Evolutionary conservation across 2,888 invertebrate species (phyloP), one percentile per base, ranked within the genome.

Genomic region (Zaprionus obscuricornis): DNA sequence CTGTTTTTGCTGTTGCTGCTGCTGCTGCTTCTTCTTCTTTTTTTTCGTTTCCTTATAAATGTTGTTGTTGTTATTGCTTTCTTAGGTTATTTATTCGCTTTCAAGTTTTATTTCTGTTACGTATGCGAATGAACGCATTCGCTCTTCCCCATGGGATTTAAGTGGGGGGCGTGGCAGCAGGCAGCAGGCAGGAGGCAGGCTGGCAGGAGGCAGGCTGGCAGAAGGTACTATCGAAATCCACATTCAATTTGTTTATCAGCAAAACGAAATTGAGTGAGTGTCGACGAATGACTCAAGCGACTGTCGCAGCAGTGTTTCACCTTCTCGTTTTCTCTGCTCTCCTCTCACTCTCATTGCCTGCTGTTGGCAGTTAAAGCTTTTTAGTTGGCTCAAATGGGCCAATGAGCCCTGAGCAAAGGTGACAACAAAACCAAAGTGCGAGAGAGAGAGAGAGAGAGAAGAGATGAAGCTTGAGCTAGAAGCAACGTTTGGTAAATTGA

Each of bases 201-300:
- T 31, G 49, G 26, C 4, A 17, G 11, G 26, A 11, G 22, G n/a
- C 10, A 10, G 14, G 37, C 17, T 6, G 10, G 13, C 11, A 45
- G 56, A 24, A 49, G 66, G 37, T n/a, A n/a, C n/a, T n/a, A 45
- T 24, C 42, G 26, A 54, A 76, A 76, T 87, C 76, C 86, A 74
- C 87, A 85, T 88, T 88, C 86, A 86, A 88, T 88, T 88, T 88
- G 88, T 86, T 88, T 88, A 88, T 88, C 88, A 84, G 65, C 71
- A 66, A 76, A n/a, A n/a, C n/a, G 69, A 77, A 81, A 78, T 85
- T 78, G 79, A 85, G 85, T 85, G 73, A 81, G 73, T 82, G 83
- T 78, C 85, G 77, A 70, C 74, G 74, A 84, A 84, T 81, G 85
- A 78, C 81, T 79, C 81, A 74, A 83, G 64, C 67, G 63, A 55